Evolutionary conservation across 2,888 invertebrate species (phyloP), one percentile per base, ranked within the genome.

Genomic region (Drosophila multiciliata): DNA sequence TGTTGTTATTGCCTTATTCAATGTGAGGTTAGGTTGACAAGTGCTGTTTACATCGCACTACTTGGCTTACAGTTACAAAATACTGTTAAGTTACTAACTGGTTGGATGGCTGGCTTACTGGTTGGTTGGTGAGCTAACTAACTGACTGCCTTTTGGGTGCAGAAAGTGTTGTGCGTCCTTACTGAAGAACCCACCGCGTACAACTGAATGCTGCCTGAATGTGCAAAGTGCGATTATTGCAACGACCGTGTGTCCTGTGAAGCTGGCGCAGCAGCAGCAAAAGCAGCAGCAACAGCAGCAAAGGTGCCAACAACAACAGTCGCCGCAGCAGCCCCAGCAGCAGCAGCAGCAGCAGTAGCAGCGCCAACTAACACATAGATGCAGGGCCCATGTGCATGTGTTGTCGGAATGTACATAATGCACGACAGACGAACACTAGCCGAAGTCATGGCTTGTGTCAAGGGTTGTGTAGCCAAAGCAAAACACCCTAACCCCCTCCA

Each of bases 141-240:
- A 33, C 59, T 73, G 48, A 54, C 45, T 70, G 35, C 29, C 35
- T 71, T 60, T 42, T 67, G 58, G 53, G 66, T 74, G 58, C 67
- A 66, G 82, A 61, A 71, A 68, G 53, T 76, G 77, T 83, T 73
- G 82, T 82, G 88, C 90, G 92, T 92, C 92, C 92, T 92, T 92
- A 90, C 92, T 92, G 90, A 89, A 92, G 92, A 91, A 92, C 88
- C 91, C 87, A 77, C 89, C 92, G 91, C 92, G 91, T 91, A 88
- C 91, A 91, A 92, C 92, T 92, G 88, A 92, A 87, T 87, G 65
- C 81, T 82, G 78, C 76, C 38, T 68, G 76, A 80, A 85, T 79
- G 81, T 88, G 82, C 82, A 86, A 89, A 77, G 57, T 90, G 90
- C 89, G 90, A 86, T 89, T 90, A 89, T 90, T 87, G 87, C 87